phyloP scores from a whole-genome alignment of 2,113 vertebrate species.

The Amphiprion percula region DNA sequence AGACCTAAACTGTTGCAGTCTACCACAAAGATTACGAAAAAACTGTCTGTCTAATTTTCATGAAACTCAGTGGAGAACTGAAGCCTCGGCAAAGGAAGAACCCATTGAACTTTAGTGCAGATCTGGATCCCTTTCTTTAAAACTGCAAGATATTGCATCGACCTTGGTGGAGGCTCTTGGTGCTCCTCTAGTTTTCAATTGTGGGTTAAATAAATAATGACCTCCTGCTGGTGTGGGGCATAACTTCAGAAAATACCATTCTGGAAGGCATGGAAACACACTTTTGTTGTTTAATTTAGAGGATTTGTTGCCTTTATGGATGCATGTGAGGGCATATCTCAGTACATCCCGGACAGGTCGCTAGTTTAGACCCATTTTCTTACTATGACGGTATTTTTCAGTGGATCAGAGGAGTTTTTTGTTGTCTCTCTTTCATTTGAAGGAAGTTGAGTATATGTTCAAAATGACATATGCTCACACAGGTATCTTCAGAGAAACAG shows the following conservation, averaged over 20 bases:
- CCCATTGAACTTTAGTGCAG: no score
- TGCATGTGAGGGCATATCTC: not conserved
- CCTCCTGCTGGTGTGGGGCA: no score
- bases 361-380: not conserved
- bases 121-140: no score
- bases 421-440: not conserved
- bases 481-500: constrained; percentile 7
- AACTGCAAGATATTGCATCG: no score
- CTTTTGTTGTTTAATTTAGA: not conserved
- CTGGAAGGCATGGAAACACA: not conserved
- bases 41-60: no score
- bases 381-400: not conserved
- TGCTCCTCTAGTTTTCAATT: no score
- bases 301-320: not conserved
- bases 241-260: not conserved
- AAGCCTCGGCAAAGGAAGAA: no score
- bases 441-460: constrained; percentile 3
- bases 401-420: not conserved
- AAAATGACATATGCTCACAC: not conserved
- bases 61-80: no score
- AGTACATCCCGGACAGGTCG: not conserved
- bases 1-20: no score
- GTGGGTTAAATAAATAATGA: no score
- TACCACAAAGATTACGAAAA: no score
- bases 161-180: no score